Percentiles rank a stretch among this genome's conserved stretches.
Conservation (phyloP, 2,888 invertebrate genomes). For the Troides helena region DNA sequence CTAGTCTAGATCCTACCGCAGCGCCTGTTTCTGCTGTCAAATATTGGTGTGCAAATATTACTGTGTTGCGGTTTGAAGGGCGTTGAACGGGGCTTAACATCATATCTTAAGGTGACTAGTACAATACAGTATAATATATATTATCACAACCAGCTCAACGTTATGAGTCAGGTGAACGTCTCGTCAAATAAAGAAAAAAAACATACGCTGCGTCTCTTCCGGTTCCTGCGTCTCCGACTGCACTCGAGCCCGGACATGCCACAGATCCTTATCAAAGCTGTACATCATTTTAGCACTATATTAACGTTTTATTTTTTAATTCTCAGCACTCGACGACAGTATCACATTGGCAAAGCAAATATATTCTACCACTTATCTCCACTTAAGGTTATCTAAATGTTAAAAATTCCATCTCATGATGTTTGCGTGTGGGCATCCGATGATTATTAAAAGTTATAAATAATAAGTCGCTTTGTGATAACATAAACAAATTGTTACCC, state of each 20-base stretch:
- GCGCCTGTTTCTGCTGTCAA: no score
- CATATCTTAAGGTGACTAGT: no score
- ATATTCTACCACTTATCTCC: constrained; percentile 9
- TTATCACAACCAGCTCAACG: no score
- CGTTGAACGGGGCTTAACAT: no score
- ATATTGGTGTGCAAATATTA: no score
- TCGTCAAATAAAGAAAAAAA: constrained; percentile 4
- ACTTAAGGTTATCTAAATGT: constrained; percentile 22
- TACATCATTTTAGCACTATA: constrained; percentile 51
- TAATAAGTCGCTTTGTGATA: not conserved
- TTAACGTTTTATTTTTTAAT: not conserved
- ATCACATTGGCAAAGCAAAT: not conserved
- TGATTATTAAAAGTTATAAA: constrained; percentile 15
- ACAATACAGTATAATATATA: no score
- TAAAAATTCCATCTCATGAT: constrained; percentile 2
- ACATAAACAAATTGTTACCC: no score
- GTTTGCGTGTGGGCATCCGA: constrained; percentile 13
- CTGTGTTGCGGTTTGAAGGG: no score
- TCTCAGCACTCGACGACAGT: constrained; percentile 10
- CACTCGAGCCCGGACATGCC: constrained; percentile 67
- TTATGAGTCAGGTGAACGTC: no score
- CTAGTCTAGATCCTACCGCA: no score
- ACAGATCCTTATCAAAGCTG: constrained; percentile 73
- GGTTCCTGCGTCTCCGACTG: constrained; percentile 46
- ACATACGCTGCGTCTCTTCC: constrained; percentile 42